Percentiles rank a stretch among this genome's conserved stretches.
Evolutionary conservation across 2,797 vertebrate genomes (phyloP).

Genomic region (Amazona ochrocephala): DNA sequence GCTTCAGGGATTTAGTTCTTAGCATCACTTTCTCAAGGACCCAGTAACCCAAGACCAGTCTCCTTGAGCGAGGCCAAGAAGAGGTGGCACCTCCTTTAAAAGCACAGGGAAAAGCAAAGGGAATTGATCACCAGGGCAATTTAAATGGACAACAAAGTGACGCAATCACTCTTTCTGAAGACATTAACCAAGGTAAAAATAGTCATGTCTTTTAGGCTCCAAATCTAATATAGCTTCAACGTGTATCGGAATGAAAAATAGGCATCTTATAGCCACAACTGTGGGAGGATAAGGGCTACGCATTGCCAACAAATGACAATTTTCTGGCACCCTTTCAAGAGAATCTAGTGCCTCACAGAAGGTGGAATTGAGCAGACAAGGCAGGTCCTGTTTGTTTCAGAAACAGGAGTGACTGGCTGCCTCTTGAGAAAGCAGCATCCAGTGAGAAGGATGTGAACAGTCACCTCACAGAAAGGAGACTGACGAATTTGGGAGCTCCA

Average conservation of each 20-base stretch:
- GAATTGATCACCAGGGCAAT: neutral
- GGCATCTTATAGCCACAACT: slow-evolving; percentile 1
- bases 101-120: neutral
- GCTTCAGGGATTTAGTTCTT: neutral
- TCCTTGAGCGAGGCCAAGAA: neutral
- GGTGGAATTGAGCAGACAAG: slow-evolving; percentile 27
- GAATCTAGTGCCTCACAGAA: slow-evolving; percentile 21
- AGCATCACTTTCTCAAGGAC: neutral
- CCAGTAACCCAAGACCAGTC: neutral
- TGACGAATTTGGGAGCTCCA: slow-evolving; percentile 6
- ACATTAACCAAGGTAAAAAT: neutral
- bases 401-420: slow-evolving; percentile 15
- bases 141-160: slow-evolving; percentile 18
- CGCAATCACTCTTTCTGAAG: neutral
- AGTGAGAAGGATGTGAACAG: neutral
- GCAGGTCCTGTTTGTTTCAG: slow-evolving; percentile 39
- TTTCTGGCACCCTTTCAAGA: slow-evolving; percentile 20
- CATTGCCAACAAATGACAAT: slow-evolving; percentile 11
- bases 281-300: slow-evolving; percentile 17
- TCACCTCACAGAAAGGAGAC: neutral
- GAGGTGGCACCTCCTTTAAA: neutral
- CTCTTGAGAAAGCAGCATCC: slow-evolving; percentile 32
- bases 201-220: neutral
- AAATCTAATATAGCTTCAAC: neutral
- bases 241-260: neutral